Percentiles rank a stretch among this genome's conserved stretches.
phyloP scores from a whole-genome alignment of 2,888 invertebrate species.

The Athetis lepigone region DNA sequence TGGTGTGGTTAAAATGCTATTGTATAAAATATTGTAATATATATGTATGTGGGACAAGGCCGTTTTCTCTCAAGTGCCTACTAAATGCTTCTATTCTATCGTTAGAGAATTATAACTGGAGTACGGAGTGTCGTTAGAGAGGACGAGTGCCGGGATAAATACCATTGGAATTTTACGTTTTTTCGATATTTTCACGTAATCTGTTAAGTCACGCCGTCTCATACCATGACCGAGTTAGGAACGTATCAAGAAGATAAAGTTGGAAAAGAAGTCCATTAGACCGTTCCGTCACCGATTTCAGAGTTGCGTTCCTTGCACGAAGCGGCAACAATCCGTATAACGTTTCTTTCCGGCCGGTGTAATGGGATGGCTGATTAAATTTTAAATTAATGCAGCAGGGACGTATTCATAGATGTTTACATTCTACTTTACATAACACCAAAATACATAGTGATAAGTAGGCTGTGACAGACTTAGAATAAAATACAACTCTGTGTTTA shows the following conservation, averaged over 20 bases:
- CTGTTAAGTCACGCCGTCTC: too few species aligned
- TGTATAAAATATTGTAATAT: slow-evolving; percentile 51
- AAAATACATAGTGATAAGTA: slow-evolving; percentile 57
- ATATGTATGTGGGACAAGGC: slow-evolving; percentile 52
- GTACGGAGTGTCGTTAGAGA: slow-evolving; percentile 58
- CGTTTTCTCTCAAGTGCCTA: slow-evolving; percentile 76
- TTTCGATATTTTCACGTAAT: slow-evolving; percentile 29
- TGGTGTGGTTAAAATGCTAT: slow-evolving; percentile 46
- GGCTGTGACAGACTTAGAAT: slow-evolving; percentile 61
- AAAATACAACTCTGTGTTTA: slow-evolving; percentile 31
- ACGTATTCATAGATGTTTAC: slow-evolving; percentile 44
- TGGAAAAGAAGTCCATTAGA: too few species aligned
- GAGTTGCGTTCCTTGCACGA: too few species aligned
- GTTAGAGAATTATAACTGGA: slow-evolving; percentile 65
- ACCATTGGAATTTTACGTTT: slow-evolving; percentile 19
- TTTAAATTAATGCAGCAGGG: slow-evolving; percentile 33
- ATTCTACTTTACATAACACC: slow-evolving; percentile 57
- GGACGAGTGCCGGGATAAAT: slow-evolving; percentile 58
- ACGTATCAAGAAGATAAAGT: too few species aligned
- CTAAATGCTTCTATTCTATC: slow-evolving; percentile 71
- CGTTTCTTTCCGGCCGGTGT: too few species aligned
- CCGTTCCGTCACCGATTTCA: too few species aligned
- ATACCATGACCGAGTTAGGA: too few species aligned
- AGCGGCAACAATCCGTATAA: too few species aligned
- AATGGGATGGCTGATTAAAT: too few species aligned